Percentiles rank a stretch among this genome's conserved stretches.
These are phyloP conservation scores for Vandiemenella viatica DNA, from an alignment of 2,888 invertebrate genomes.

Conservation along the genomic window DNA sequence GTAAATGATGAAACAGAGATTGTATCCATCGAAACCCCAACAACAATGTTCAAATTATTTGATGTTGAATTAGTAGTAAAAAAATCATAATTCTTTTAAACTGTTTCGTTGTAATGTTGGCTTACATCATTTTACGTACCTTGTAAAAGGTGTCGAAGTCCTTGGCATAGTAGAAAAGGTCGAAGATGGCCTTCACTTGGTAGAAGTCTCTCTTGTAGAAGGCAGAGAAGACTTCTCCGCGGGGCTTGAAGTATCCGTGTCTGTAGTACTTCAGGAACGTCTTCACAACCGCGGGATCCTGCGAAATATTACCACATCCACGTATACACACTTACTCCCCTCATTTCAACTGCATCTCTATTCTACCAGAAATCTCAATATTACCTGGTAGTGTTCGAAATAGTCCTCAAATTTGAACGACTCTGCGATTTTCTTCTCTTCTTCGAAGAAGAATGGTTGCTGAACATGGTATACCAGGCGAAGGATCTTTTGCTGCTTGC, in stretches of 20 bases:
- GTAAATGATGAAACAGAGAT: too few relatives aligned
- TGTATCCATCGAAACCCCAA: too few relatives aligned
- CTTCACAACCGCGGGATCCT: slow-evolving; percentile 28
- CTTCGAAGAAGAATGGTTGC: slow-evolving; percentile 40
- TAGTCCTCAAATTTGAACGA: slow-evolving; percentile 43
- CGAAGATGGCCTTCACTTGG: slow-evolving; percentile 35
- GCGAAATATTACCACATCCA: slow-evolving; percentile 5
- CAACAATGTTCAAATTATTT: too few relatives aligned
- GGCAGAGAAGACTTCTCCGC: slow-evolving; percentile 34
- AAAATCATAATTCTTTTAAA: too few relatives aligned
- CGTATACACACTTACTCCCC: not conserved
- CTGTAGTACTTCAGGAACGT: slow-evolving; percentile 16
- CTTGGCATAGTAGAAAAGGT: slow-evolving; percentile 41
- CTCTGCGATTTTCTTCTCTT: slow-evolving; percentile 39
- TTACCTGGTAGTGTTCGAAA: slow-evolving; percentile 35
- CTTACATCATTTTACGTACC: slow-evolving; percentile 8
- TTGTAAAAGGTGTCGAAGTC: slow-evolving; percentile 44
- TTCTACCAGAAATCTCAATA: not conserved
- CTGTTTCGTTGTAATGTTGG: too few relatives aligned
- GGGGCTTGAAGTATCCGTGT: slow-evolving; percentile 35
- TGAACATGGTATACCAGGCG: slow-evolving; percentile 44
- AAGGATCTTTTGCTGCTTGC: slow-evolving; percentile 39
- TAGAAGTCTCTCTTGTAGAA: slow-evolving; percentile 28
- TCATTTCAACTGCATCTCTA: not conserved
- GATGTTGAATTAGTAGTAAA: too few relatives aligned